Base-by-base conservation (phyloP, 2,113 vertebrate genomes). In the Silurus glanis region DNA sequence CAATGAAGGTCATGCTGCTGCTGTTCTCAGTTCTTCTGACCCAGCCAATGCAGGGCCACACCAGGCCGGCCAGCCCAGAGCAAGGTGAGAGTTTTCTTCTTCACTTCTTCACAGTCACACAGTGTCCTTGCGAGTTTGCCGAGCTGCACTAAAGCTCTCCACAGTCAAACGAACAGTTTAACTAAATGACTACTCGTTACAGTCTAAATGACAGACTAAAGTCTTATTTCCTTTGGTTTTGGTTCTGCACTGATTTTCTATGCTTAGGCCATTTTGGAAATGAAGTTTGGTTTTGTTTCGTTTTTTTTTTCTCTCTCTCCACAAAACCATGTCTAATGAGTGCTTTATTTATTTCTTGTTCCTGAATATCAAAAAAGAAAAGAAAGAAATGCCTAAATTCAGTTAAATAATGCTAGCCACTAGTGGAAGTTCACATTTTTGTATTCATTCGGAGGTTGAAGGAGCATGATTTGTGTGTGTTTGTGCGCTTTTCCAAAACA, bases 1-100 rank as follows among this genome's bases (percentile, higher is more conserved):
- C 89, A 88, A 93, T 90, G 89, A 92, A 91, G 89, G 92, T 90
- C 74, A 59, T 92, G 88, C 91, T 95, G 90, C 90, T 95, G 89
- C 84, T 94, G 67, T 89, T 95, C 91, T 90, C 91, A 85, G 86
- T 94, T 72, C 91, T 93, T 53, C 80, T 89, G 25, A 86, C 91
- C 88, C 94, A 93, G 72, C 83, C 92, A 86, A 85, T 92, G 80
- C 90, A 85, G 78, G 91, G 89, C 14, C 92, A 92, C 80, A 89
- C 92, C 75, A 90, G 92, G 62, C 94, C 94, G 45, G 89, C 92
- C 84, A 91, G 16, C 86, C 80, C 89, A 2, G 93, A 95, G 89
- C 94, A 93, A 92, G 94, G 95, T 96, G 93, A 91, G 7, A 74
- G 10, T 80, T 17, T 37, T 45, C n/a, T 14, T 5, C 49, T 55